A percentile compares a stretch with the other conserved stretches of the same genome.
Evolutionary conservation across 2,888 invertebrate species (phyloP).

Genomic region (Tiliacea aurago): DNA sequence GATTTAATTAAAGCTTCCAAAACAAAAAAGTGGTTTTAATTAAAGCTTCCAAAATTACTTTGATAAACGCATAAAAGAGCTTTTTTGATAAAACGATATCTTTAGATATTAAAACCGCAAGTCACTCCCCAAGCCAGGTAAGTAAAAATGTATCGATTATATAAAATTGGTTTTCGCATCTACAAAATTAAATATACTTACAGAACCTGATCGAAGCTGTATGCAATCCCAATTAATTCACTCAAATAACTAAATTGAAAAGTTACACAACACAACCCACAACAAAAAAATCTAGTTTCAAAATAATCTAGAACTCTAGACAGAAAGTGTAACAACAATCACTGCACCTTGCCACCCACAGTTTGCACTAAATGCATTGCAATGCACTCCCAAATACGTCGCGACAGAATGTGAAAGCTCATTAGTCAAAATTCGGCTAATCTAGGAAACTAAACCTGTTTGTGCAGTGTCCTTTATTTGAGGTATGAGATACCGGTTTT

Average conservation of each 20-base stretch:
- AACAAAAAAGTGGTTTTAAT: conserved; percentile 25
- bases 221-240: conserved; percentile 6
- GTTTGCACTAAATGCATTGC: conserved; percentile 58
- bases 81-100: not conserved
- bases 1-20: conserved; percentile 23
- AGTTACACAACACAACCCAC: conserved; percentile 28
- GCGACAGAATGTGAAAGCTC: conserved; percentile 38
- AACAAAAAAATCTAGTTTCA: conserved; percentile 19
- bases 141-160: not conserved
- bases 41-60: too few species aligned
- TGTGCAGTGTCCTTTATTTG: conserved; percentile 21
- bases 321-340: conserved; percentile 46
- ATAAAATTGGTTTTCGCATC: conserved; percentile 5
- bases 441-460: conserved; percentile 36
- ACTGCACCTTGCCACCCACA: conserved; percentile 60
- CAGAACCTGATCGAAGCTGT: conserved; percentile 5
- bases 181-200: conserved; percentile 20
- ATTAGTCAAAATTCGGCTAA: conserved; percentile 35
- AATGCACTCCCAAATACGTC: conserved; percentile 56
- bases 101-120: not conserved
- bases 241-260: conserved; percentile 21
- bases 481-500: conserved; percentile 19
- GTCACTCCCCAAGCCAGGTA: not conserved
- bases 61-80: not conserved
- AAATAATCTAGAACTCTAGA: conserved; percentile 25